Percentiles rank a stretch among this genome's conserved stretches.
phyloP scores from a whole-genome alignment of 2,797 vertebrate species.

The Sebastolobus altivelis region DNA sequence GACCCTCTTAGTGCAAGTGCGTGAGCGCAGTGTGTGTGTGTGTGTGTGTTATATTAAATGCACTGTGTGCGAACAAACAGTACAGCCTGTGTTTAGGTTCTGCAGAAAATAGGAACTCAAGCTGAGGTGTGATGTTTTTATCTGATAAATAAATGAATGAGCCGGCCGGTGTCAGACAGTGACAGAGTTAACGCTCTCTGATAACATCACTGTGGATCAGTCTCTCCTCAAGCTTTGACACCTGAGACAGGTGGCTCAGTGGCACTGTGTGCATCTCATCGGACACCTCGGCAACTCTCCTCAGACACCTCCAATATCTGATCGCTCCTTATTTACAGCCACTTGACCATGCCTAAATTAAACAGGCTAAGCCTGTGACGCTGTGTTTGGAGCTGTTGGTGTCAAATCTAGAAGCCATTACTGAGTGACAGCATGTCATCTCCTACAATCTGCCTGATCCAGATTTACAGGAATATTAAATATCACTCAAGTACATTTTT shows the following conservation, averaged over 20 bases:
- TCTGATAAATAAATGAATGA: constrained; percentile 76
- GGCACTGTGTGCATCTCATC: constrained; percentile 22
- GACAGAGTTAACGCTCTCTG: constrained; percentile 47
- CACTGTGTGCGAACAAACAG: neutral
- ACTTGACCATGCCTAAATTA: constrained; percentile 14
- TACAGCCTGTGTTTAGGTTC: neutral
- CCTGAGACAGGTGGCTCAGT: constrained; percentile 23
- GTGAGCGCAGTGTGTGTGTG: too few species aligned
- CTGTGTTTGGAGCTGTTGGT: neutral
- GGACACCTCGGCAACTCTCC: constrained; percentile 5
- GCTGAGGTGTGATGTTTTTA: constrained; percentile 33
- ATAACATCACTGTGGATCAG: constrained; percentile 47
- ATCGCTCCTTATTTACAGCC: constrained; percentile 40
- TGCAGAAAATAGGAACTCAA: constrained; percentile 37
- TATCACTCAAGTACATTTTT: neutral
- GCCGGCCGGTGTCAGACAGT: constrained; percentile 4
- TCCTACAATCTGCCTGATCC: neutral
- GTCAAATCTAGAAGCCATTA: neutral
- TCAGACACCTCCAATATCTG: constrained; percentile 44
- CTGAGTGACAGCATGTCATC: neutral
- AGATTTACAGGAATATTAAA: neutral
- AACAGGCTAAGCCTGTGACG: neutral
- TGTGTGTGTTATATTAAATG: neutral
- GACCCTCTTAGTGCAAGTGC: neutral
- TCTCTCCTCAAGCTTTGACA: constrained; percentile 19